These are phyloP conservation scores for Rhagoletis pomonella DNA, from an alignment of 1,140 invertebrate species.

Conservation along the genomic window DNA sequence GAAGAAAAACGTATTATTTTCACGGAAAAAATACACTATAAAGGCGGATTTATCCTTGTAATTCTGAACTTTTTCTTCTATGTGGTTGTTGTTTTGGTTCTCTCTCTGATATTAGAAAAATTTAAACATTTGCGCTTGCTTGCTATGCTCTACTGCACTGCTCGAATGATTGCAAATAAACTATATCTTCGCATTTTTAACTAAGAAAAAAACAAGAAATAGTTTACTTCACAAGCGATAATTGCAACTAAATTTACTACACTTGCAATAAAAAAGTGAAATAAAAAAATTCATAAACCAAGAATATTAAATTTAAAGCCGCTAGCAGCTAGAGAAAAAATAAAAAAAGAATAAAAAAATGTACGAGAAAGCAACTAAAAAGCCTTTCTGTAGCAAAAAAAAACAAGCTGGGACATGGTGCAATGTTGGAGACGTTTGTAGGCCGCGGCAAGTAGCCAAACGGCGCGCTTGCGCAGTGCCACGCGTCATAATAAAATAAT, in stretches of 20 bases:
- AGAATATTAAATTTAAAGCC: neutral
- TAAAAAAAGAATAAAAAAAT: slow-evolving; percentile 6
- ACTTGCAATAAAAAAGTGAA: slow-evolving; percentile 3
- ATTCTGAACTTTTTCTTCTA: no score
- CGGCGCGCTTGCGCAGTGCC: neutral
- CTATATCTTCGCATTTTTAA: neutral
- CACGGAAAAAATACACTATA: no score
- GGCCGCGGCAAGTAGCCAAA: neutral
- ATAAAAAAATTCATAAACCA: slow-evolving; percentile 38
- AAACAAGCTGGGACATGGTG: slow-evolving; percentile 56
- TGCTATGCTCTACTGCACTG: neutral
- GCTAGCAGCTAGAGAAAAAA: neutral
- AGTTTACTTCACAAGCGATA: slow-evolving; percentile 8
- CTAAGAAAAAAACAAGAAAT: neutral
- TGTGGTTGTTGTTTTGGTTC: no score
- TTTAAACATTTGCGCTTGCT: no score
- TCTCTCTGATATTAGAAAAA: no score
- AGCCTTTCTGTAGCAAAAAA: slow-evolving; percentile 3
- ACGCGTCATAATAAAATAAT: neutral
- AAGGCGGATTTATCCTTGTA: no score
- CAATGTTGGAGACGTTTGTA: slow-evolving; percentile 53
- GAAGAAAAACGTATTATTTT: no score
- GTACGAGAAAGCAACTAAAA: slow-evolving; percentile 20
- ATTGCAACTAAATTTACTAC: slow-evolving; percentile 12
- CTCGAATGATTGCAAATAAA: neutral